These are phyloP conservation scores for Crossoptilon crossoptilon DNA, from an alignment of 2,797 vertebrate species.

Conservation along the genomic window DNA sequence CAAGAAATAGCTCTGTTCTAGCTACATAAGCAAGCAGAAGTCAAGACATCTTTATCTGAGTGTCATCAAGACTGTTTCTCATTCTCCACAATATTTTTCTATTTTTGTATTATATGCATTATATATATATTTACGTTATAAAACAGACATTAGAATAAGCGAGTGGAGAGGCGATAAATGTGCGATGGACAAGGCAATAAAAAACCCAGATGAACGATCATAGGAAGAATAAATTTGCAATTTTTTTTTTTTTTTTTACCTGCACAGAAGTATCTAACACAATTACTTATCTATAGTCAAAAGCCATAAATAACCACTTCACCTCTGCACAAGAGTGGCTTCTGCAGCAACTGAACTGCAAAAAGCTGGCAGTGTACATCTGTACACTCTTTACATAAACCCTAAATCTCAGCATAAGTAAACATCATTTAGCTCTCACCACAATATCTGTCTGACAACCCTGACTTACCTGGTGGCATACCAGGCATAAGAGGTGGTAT, in stretches of 20 bases:
- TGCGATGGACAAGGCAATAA: not conserved
- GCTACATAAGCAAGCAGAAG: not conserved
- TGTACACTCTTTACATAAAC: not conserved
- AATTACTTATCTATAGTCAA: not conserved
- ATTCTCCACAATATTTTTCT: not conserved
- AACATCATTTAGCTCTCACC: constrained; percentile 58
- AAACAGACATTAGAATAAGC: not conserved
- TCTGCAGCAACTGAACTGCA: not conserved
- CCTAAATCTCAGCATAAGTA: not conserved
- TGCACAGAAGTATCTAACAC: not conserved
- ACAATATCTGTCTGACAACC: constrained; percentile 38
- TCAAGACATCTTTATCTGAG: not conserved
- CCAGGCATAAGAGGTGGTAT: constrained; percentile 90
- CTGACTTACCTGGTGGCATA: constrained; percentile 84
- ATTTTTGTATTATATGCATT: too few species aligned
- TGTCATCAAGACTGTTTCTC: not conserved
- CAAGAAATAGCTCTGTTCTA: not conserved
- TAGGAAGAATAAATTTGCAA: not conserved
- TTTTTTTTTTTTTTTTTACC: not conserved
- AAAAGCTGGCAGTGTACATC: not conserved
- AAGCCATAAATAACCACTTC: not conserved
- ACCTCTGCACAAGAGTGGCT: not conserved
- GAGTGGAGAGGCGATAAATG: not conserved
- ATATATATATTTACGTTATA: too few species aligned
- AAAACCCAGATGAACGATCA: not conserved